Base-by-base conservation (phyloP, 2,113 vertebrate genomes). In the Dolichallabes microphthalmus region DNA sequence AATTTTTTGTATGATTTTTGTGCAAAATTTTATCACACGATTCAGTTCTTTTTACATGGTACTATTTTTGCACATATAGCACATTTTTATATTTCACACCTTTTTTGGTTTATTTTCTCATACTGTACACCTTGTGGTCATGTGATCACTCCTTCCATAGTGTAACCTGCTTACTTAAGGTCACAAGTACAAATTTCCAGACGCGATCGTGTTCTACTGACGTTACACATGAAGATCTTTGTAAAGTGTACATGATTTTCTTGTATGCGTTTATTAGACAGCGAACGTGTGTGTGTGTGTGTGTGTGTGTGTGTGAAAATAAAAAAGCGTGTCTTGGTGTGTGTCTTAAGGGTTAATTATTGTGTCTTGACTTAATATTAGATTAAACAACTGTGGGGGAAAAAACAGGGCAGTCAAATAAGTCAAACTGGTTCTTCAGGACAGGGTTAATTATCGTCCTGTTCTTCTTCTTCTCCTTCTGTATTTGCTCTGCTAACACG, bases 361-460 rank as follows among this genome's bases (percentile, higher is more conserved):
- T 13, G 27, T 57, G 2, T 32, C n/a, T 57, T 19, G n/a, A 3
- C 9, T 27, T 77, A 75, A 64, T 25, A 61, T 84, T 53, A 61
- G n/a, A 39, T 39, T 27, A 64, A 63, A 30, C 50, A 15, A 9
- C 4, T 50, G 32, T 66, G 4, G n/a, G 25, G 52, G 53, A 53
- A 27, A 4, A 45, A 15, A 58, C 22, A 35, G 2, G 3, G 10
- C 22, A 75, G 5, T 39, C 13, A 64, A 52, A 84, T 76, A 30
- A 12, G 19, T 1, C 30, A 78, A 85, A 77, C 58, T 35, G 73
- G 73, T 84, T 78, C 12, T 78, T 68, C 74, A 78, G 50, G 10
- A 35, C 11, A 1, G 35, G 35, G 35, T 27, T 27, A 57, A 77
- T 55, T 11, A 20, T 11, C 25, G 0, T 6, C 32, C 50, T 6